Evolutionary conservation across 2,888 invertebrate species (phyloP), one percentile per base, ranked within the genome.

Genomic region (Trisateles emortualis): DNA sequence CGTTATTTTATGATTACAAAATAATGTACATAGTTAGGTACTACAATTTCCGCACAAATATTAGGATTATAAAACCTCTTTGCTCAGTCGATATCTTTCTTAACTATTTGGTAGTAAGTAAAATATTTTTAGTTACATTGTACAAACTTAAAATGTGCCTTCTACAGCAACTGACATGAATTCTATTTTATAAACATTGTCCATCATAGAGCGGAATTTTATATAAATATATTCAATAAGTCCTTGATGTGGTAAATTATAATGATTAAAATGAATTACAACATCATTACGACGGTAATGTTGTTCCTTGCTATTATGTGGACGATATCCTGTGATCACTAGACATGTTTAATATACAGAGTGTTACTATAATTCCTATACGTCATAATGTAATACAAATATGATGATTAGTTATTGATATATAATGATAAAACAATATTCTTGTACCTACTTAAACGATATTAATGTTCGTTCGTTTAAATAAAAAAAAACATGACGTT

Each of bases 191-290:
- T 36, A 36, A 16, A 36, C 36, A 4, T 3, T 19, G 11, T 10
- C 33, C 13, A 33, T 33, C 5, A 14, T 13, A 1, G 35, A 3
- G 8, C 1, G 35, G 35, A 0, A 35, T 38, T 17, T 38, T 38
- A 19, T 19, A 5, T 38, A 19, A n/a, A 10, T 16, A 19, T 49
- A 54, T 60, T 56, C 51, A 54, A 62, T 66, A 52, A 60, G 40
- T 40, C 41, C 16, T 14, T 32, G 33, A 19, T 36, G 42, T 39
- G 38, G 11, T 67, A 55, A 46, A 62, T 67, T 52, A 67, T 46
- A 61, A 64, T 66, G 47, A 69, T 67, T 64, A 70, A 60, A 63
- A 64, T 74, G 70, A 70, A 80, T 80, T 76, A 81, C 74, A 73
- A 72, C 68, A 72, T 75, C 65, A 76, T 76, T 79, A 75, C 64